These are phyloP conservation scores for Graptemys geographica DNA, from an alignment of 2,797 vertebrate species.

Conservation along the genomic window DNA sequence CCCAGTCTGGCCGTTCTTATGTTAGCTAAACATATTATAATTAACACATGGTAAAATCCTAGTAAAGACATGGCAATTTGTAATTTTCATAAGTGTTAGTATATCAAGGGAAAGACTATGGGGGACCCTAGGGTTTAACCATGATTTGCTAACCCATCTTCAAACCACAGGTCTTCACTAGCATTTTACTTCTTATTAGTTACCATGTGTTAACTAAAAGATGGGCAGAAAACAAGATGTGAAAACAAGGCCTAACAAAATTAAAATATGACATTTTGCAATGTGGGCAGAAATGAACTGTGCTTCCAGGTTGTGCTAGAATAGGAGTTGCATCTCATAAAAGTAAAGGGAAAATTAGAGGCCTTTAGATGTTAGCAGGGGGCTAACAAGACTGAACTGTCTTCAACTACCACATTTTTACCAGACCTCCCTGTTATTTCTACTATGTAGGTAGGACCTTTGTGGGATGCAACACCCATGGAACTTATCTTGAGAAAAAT, in stretches of 20 bases:
- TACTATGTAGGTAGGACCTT: not conserved
- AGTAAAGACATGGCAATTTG: not conserved
- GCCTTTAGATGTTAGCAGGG: not conserved
- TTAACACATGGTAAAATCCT: not conserved
- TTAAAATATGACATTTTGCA: not conserved
- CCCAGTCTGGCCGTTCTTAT: not conserved
- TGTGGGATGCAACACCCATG: not conserved
- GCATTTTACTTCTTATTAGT: rapidly evolving
- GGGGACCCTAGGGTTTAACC: not conserved
- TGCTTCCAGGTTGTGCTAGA: not conserved
- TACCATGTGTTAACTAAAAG: not conserved
- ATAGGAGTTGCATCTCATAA: not conserved
- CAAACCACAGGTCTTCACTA: not conserved
- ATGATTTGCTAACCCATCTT: not conserved
- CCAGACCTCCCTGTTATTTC: not conserved
- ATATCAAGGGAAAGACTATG: constrained; percentile 39
- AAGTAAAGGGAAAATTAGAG: not conserved
- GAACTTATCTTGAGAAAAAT: not conserved
- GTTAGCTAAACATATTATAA: constrained; percentile 25
- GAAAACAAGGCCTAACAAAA: not conserved
- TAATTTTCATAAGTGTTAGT: not conserved
- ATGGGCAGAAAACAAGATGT: not conserved
- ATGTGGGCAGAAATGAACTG: not conserved
- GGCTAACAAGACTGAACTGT: not conserved
- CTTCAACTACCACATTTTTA: not conserved